phyloP scores from a whole-genome alignment of 2,797 vertebrate genomes.

The Hapalemur alaotrensis region DNA sequence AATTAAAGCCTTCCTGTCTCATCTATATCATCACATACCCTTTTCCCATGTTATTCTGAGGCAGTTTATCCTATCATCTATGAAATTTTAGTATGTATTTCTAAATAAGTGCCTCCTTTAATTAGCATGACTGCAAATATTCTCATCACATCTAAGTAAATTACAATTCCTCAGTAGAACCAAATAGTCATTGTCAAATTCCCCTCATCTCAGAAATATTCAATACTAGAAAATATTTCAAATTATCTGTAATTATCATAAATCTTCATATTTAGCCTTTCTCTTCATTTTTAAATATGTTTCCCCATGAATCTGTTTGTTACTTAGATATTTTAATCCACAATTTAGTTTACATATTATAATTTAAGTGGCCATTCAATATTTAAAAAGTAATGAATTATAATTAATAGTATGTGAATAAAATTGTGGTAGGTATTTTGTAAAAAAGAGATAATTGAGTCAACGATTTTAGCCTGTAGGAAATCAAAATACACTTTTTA shows the following conservation, averaged over 20 bases:
- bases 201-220: background rate
- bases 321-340: background rate
- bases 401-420: background rate
- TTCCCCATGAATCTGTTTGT: background rate
- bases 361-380: background rate
- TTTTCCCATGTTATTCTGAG: background rate
- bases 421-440: background rate
- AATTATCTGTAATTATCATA: background rate
- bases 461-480: background rate
- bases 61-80: background rate
- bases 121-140: background rate
- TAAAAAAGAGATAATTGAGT: background rate
- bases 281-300: background rate
- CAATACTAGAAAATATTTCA: background rate
- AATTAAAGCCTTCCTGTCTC: background rate
- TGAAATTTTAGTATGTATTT: background rate
- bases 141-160: background rate
- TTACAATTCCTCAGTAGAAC: background rate
- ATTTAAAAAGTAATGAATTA: background rate
- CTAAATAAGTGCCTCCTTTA: background rate
- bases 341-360: background rate
- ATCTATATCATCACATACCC: background rate
- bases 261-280: background rate
- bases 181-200: background rate
- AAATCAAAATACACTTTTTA: background rate